Base-by-base conservation (phyloP, 2,888 invertebrate species). In the Eupithecia subumbrata region DNA sequence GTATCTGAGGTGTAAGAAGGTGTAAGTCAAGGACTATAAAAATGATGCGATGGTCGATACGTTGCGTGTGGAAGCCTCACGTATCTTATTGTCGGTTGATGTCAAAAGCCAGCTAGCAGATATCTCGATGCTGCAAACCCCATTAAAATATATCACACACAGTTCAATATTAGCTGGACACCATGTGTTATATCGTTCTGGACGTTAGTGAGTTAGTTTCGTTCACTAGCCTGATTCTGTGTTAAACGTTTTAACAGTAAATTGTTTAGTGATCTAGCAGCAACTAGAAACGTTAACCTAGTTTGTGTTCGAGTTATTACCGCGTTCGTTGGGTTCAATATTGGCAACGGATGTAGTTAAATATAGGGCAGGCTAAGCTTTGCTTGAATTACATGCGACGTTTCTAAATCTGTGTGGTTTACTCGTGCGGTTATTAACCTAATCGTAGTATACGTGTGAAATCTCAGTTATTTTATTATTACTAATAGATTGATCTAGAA, bases 81-180 rank as follows among this genome's bases (percentile, higher is more conserved):
- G 92, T 91, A 92, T 93, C 93, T 91, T 93, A 94, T 83, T 88
- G 92, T 86, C 88, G 92, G 90, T 91, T 92, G 93, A 86, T 94
- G 95, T 95, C 95, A 95, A 95, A 95, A 95, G 91, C 95, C 95
- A 91, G 95, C 94, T 87, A 95, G 95, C 89, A 95, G 95, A 88
- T 95, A 95, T 89, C 95, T 95, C 92, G 95, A 95, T 91, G 95
- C 95, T 95, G 95, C 89, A 95, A 92, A 95, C 94, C 94, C 92
- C 91, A 94, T 92, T 86, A 94, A 94, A 94, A 94, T 88, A 75
- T 89, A 88, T 91, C 90, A 92, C 90, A 92, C 90, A 93, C 88
- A 92, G 86, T 90, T 89, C 87, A 89, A 84, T 69, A 84, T 80
- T 83, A 87, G 84, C 86, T 89, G 81, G 85, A 87, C 86, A 89